Conservation (phyloP, 2,797 vertebrate genomes). For the Hypotaenidia okinawae region DNA sequence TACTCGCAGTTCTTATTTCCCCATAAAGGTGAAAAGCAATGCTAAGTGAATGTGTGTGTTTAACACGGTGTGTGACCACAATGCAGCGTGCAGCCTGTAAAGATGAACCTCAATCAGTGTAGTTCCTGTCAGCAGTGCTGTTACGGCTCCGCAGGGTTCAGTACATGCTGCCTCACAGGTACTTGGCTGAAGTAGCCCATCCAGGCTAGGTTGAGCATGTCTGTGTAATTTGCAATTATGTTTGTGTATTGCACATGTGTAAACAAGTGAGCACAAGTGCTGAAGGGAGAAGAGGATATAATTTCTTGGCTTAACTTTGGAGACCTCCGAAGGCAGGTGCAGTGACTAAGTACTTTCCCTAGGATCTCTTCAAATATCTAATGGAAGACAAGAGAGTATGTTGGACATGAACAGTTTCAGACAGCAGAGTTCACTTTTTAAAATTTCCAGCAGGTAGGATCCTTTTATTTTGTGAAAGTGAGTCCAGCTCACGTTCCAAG, state of each 20-base stretch:
- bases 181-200: neutral
- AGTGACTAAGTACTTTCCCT: neutral
- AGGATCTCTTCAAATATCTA: neutral
- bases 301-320: neutral
- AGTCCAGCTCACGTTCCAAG: neutral
- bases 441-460: neutral
- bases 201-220: neutral
- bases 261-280: neutral
- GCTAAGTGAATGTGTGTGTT: neutral
- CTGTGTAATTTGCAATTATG: neutral
- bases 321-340: neutral
- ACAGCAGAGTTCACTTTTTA: neutral
- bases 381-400: neutral
- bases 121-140: neutral
- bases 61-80: neutral
- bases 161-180: neutral
- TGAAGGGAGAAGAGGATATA: neutral
- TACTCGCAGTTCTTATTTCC: neutral
- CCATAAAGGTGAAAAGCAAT: neutral
- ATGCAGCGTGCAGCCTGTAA: neutral
- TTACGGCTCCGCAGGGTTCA: neutral
- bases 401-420: neutral
- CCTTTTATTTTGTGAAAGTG: neutral
- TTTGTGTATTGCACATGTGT: neutral
- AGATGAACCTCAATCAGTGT: neutral